Base-by-base conservation (phyloP, 2,888 invertebrate genomes). In the Neoaliturus tenellus region DNA sequence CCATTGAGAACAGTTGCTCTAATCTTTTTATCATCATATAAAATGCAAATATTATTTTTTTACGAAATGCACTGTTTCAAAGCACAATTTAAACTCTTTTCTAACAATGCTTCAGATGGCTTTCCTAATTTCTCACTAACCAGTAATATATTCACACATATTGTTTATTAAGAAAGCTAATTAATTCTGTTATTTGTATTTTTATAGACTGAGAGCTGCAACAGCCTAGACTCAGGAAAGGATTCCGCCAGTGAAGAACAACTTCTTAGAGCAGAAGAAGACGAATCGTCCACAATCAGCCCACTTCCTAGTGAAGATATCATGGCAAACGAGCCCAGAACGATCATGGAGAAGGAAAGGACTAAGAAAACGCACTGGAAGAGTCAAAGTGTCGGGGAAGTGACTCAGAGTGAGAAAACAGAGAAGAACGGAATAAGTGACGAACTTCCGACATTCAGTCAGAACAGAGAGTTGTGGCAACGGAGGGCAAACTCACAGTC, bases 391-490 rank as follows among this genome's bases (percentile, higher is more conserved):
- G 86, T 92, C 89, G 90, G 92, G 86, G 91, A 91, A 73, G 88
- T 87, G 0, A 85, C 86, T 25, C 92, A 92, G 90, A 90, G 92
- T 90, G 86, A 92, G 89, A 90, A 92, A 86, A 91, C 91, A 75
- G 87, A 87, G 1, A 84, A 86, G 41, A 83, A 84, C 55, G 73
- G 81, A 35, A 82, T 80, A 8, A 62, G n/a, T 31, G 85, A 85
- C 17, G 71, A 78, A 33, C 88, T 88, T 33, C 90, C 89, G n/a
- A 91, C 90, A 1, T 91, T 91, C 85, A 90, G 90, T 8, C 91
- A 90, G 2, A 94, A 93, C 87, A 90, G 93, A 20, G 93, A 93
- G 87, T 90, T 93, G 35, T 94, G 94, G 94, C 93, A 94, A 87
- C 91, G 93, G 84, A 90, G 94, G 35, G 93, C 93, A 1, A 92